Evolutionary conservation across 2,888 invertebrate genomes (phyloP), one percentile per base, ranked within the genome.

Genomic region (Carabus problematicus): DNA sequence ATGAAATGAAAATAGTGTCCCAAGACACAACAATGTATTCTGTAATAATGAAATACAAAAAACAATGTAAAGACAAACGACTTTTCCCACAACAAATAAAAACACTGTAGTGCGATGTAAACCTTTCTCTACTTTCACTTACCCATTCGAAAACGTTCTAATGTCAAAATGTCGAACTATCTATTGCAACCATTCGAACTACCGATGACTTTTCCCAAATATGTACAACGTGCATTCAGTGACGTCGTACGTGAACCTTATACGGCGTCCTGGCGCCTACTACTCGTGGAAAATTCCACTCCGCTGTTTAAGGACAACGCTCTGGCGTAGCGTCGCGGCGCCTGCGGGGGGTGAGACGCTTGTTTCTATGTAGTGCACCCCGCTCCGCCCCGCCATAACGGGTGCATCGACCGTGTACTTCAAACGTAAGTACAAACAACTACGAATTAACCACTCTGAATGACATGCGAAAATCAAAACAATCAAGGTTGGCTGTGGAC

Each of bases 251-350:
- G 52, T 14, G 52, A 18, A 52, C 16, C 52, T 14, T 11, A 52
- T 12, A 16, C 16, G 14, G 52, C 52, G 52, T 52, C 16, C 52
- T 9, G 52, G 52, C 52, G 52, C 52, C 19, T 14, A 52, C 52
- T 52, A 52, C 16, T 14, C 58, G 58, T 58, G 66, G 66, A 66
- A 66, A 47, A 56, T 66, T 66, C 66, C 66, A 66, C 58, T 58
- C 56, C 54, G 63, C 63, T 18, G 63, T 63, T 61, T 54, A 54
- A 66, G 66, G 66, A 40, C 64, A 16, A 16, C 58, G 66, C 43
- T 41, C 49, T 58, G 40, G 16, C 39, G 47, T 12, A 45, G 16
- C 66, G 66, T 49, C 66, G 58, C 43, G 64, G 56, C 56, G 62
- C 52, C 19, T 9, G 42, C 54, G 64, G 62, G 54, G 29, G 54